Evolutionary conservation across 1,140 invertebrate genomes (phyloP), one percentile per base, ranked within the genome.

Genomic region (Drosophila equinoxialis): DNA sequence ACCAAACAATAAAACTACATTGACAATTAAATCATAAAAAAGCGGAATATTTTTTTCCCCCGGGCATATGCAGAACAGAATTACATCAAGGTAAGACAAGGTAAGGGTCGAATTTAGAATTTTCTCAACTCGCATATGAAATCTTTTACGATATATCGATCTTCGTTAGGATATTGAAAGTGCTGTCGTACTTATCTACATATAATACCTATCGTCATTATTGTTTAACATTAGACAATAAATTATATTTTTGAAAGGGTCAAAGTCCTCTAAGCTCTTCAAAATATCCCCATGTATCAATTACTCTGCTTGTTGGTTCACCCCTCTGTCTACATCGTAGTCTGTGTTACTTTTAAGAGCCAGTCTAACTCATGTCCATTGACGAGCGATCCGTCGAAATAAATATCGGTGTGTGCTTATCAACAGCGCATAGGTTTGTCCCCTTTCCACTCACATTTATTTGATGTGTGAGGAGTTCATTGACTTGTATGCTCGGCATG

Each of bases 1-100:
- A 39, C 33, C 39, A 39, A 57, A 58, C 55, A 59, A 37, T 59
- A 59, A 59, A 59, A 35, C 33, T 57, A 59, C 33, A 59, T 51
- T 51, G 45, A 59, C 14, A 17, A 59, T 14, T 37, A 11, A 39
- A 59, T 51, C 45, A 51, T 20, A 51, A 51, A 20, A 48, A 20
- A 48, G 10, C 45, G 5, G 10, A 17, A 11, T 23, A 4, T 0
- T 23, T 23, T 23, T 51, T 10, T 23, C 14, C 8, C 0, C 3
- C 17, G 3, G 45, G 1, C 8, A 20, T 0, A 48, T 23, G 45
- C 17, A 20, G 10, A 48, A 7, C 45, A 14, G 4, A 48, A 3
- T 45, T 45, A 4, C 42, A 14, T 14, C n/a, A 39, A 39, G 37
- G 37, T 39, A n/a, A 39, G 37, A 39, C 37, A 13, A 10, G 10